Evolutionary conservation across 2,113 vertebrate genomes (phyloP).

Genomic region (Oreochromis spilurus): DNA sequence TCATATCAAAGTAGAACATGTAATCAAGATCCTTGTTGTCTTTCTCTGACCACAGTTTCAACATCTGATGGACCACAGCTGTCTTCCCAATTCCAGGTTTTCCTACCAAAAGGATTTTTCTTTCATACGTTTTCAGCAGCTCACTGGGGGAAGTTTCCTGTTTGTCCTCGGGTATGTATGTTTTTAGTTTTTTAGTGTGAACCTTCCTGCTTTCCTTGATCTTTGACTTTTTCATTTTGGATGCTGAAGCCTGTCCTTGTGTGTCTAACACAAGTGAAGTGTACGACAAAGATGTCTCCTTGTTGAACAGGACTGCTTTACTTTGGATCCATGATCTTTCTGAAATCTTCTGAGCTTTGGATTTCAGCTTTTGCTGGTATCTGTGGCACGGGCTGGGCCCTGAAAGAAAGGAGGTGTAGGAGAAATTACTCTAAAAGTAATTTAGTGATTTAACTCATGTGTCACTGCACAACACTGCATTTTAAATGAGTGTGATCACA

Average conservation of each 20-base stretch:
- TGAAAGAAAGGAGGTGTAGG: not conserved
- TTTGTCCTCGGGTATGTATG: no score
- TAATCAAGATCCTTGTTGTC: not conserved
- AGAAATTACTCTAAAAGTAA: not conserved
- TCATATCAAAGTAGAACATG: slow-evolving; percentile 47
- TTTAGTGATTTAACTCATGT: no score
- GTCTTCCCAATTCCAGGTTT: slow-evolving; percentile 5
- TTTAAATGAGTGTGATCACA: no score
- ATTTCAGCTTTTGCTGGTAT: not conserved
- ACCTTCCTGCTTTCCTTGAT: no score
- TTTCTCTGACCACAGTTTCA: slow-evolving; percentile 7
- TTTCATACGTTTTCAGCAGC: no score
- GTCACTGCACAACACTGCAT: no score
- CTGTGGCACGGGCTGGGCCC: accelerated
- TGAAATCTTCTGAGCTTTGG: not conserved
- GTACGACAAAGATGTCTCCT: not conserved
- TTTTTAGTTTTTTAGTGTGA: no score
- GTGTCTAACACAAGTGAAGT: no score
- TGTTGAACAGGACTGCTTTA: not conserved
- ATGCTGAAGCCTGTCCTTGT: no score
- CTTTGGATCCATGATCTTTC: not conserved
- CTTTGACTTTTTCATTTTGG: no score
- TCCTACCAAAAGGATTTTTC: not conserved
- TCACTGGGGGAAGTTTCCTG: no score
- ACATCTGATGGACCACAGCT: not conserved